A percentile compares a stretch with the other conserved stretches of the same genome.
These are phyloP conservation scores for Ormia ochracea DNA, from an alignment of 2,888 invertebrate species.

Conservation along the genomic window DNA sequence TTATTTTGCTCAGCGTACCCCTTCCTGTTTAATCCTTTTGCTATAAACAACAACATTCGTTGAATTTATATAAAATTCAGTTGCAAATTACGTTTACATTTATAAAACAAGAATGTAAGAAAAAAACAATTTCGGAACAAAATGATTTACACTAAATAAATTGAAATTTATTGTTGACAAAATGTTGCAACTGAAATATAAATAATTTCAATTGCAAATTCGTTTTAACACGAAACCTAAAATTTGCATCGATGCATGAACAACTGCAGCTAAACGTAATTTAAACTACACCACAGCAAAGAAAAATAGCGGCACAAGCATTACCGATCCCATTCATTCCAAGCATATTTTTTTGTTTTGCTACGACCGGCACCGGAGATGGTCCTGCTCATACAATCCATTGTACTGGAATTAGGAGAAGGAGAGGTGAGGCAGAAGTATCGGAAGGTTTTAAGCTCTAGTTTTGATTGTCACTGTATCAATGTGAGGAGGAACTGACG, in stretches of 20 bases:
- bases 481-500: too few relatives aligned
- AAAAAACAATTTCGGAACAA: constrained; percentile 47
- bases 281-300: neutral
- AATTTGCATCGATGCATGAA: constrained; percentile 14
- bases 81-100: constrained; percentile 19
- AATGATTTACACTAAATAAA: constrained; percentile 76
- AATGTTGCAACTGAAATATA: constrained; percentile 59
- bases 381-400: too few relatives aligned
- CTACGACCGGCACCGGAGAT: too few relatives aligned
- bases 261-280: neutral
- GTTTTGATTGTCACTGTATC: too few relatives aligned
- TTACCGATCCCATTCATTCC: too few relatives aligned
- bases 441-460: too few relatives aligned
- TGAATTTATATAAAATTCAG: constrained; percentile 41
- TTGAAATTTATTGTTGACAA: constrained; percentile 72
- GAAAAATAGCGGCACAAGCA: too few relatives aligned
- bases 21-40: constrained; percentile 28
- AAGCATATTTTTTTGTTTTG: too few relatives aligned
- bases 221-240: constrained; percentile 39
- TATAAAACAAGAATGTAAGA: neutral
- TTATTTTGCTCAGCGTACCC: constrained; percentile 17
- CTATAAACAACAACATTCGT: constrained; percentile 37
- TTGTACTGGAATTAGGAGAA: too few relatives aligned
- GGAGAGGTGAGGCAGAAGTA: too few relatives aligned
- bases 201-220: constrained; percentile 45